Evolutionary conservation across 2,113 vertebrate genomes (phyloP), one percentile per base, ranked within the genome.

Genomic region (Dasyornis broadbenti): DNA sequence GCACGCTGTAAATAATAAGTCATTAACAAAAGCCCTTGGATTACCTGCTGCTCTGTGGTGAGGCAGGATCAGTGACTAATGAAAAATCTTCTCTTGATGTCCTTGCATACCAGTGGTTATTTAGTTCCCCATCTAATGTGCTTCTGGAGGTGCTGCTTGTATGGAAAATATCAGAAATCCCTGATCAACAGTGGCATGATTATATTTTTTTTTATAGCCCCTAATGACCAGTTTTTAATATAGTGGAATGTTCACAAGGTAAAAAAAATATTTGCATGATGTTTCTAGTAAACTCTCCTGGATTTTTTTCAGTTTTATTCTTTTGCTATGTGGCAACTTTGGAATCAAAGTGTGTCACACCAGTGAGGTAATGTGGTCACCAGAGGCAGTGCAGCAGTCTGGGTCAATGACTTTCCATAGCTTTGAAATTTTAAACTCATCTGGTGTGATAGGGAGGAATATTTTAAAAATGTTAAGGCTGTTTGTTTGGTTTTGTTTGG

Each of bases 251-350:
- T 44, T 42, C 42, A 22, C 19, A 50, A 40, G n/a, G 27, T 4
- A 31, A 24, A 45, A 66, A 20, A 45, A 15, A 33, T 35, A 12
- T 28, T 49, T 8, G 22, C 0, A 0, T 30, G 16, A 18, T 37
- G 17, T 22, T 70, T 49, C 35, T 44, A 28, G 57, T 56, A 49
- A 75, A 15, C 44, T 44, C 16, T 82, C 22, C 54, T 60, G 52
- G 5, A 54, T 52, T 61, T 60, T 60, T 31, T 68, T 2, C 6
- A 15, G 49, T 88, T 80, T 78, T 49, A 8, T 73, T 44, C 13
- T 70, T 63, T 45, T 63, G 18, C 23, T 89, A 2, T 40, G 14
- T 45, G 42, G 30, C 31, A 60, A 42, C 9, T 69, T 71, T 53
- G 35, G 71, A 64, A 70, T 30, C 27, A 18, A 64, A 42, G 13